Conservation (phyloP, 2,797 vertebrate genomes). For the Myripristis murdjan region DNA sequence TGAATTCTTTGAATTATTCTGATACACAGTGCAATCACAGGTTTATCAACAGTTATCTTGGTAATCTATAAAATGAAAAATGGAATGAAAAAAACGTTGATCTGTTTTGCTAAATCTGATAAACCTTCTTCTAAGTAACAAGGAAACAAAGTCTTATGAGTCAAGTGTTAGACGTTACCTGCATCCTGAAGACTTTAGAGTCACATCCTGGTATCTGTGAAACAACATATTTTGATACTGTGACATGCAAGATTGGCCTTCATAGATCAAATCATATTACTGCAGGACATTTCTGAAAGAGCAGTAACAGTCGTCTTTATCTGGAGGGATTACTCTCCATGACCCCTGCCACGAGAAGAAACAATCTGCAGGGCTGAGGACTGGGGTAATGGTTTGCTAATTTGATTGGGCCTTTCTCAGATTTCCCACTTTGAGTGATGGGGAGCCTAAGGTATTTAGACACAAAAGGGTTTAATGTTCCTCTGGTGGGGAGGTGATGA, state of each 20-base stretch:
- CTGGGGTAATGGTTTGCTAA: constrained; percentile 65
- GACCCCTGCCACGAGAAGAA: constrained; percentile 42
- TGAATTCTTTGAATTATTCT: constrained; percentile 31
- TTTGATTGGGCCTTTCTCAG: constrained; percentile 72
- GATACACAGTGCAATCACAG: constrained; percentile 25
- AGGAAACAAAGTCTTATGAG: constrained; percentile 11
- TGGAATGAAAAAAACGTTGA: constrained; percentile 22
- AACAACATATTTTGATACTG: not conserved
- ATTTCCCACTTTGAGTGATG: constrained; percentile 73
- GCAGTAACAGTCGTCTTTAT: constrained; percentile 34
- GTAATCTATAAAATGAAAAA: constrained; percentile 3
- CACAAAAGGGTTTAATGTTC: constrained; percentile 79
- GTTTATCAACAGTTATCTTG: constrained; percentile 16
- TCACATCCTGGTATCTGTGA: too few relatives aligned
- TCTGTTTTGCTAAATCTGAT: constrained; percentile 37
- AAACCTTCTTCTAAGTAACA: not conserved
- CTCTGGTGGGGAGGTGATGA: constrained; percentile 73
- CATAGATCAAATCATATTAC: constrained; percentile 6
- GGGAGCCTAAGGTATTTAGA: constrained; percentile 74
- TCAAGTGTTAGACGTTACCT: constrained; percentile 4
- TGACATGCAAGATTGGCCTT: constrained; percentile 6
- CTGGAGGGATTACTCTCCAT: constrained; percentile 38
- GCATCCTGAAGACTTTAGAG: too few relatives aligned
- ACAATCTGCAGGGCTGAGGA: constrained; percentile 23
- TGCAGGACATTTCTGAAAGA: constrained; percentile 29